Evolutionary conservation across 2,888 invertebrate genomes (phyloP), one percentile per base, ranked within the genome.

Genomic region (Notocelia uddmanniana): DNA sequence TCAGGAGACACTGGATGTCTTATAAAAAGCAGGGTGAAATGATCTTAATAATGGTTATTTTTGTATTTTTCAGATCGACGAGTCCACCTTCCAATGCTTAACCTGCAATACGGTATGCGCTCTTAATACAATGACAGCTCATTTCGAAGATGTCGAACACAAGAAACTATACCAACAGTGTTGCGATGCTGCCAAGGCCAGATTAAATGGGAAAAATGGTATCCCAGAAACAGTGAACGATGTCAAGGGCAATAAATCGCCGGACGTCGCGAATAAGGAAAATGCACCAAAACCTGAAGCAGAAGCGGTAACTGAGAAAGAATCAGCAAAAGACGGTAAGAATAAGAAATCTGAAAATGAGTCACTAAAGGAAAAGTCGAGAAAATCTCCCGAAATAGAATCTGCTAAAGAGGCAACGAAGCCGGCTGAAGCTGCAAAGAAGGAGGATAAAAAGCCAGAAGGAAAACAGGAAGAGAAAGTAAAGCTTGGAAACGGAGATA

Each of bases 1-100:
- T n/a, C n/a, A n/a, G n/a, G n/a, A n/a, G n/a, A n/a, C n/a, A n/a
- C n/a, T n/a, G n/a, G n/a, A n/a, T n/a, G n/a, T n/a, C n/a, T n/a
- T n/a, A n/a, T n/a, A n/a, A n/a, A n/a, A n/a, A n/a, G n/a, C n/a
- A n/a, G n/a, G n/a, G n/a, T n/a, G 2, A 26, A 26, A 26, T 3
- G 2, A 9, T 9, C 1, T 13, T 41, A 41, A 2, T 2, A 10
- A 41, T 41, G 1, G 11, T 45, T 13, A 8, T 45, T 45, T 15
- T 45, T 37, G 21, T 59, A 26, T 26, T 45, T 80, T 76, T 68
- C 79, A 88, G 88, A 78, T 85, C 55, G 86, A 87, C 59, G 83
- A 84, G 1, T 75, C 73, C 34, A 80, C 82, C 0, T 82, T 83
- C 73, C 88, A 88, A 13, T 89, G 89, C 55, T 70, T 88, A 31